Conservation (phyloP, 2,888 invertebrate species). For the Agonum fuliginosum region DNA sequence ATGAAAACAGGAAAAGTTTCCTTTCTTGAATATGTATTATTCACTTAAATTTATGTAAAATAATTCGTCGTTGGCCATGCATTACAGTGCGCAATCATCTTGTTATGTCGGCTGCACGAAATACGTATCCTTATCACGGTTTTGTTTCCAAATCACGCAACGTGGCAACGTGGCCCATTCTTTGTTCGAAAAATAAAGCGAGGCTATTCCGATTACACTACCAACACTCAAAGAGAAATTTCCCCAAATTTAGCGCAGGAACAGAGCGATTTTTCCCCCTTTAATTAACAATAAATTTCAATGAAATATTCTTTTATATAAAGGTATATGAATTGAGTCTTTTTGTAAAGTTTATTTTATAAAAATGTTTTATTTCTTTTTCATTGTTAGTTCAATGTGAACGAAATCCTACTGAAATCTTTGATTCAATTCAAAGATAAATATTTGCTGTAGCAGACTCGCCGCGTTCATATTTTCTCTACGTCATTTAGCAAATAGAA, state of each 20-base stretch:
- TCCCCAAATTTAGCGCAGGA: constrained; percentile 9
- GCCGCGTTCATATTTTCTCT: background rate
- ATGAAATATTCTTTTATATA: background rate
- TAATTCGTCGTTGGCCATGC: constrained; percentile 49
- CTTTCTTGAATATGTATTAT: constrained; percentile 51
- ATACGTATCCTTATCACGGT: constrained; percentile 48
- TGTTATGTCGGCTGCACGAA: constrained; percentile 48
- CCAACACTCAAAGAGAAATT: constrained; percentile 2
- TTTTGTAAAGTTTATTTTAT: background rate
- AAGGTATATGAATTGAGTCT: background rate
- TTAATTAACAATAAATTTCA: background rate
- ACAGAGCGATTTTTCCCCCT: background rate
- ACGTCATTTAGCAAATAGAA: constrained; percentile 21
- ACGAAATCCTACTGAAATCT: constrained; percentile 13
- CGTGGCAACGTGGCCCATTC: background rate
- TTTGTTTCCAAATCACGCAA: constrained; percentile 43
- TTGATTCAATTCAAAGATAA: constrained; percentile 31
- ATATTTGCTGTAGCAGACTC: constrained; percentile 28
- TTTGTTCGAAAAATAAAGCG: constrained; percentile 23
- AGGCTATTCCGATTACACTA: constrained; percentile 22
- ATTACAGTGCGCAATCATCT: constrained; percentile 52
- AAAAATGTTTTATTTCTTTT: constrained; percentile 3
- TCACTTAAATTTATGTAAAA: constrained; percentile 54
- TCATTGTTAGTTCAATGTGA: constrained; percentile 12
- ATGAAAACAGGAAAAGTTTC: constrained; percentile 28